These are phyloP conservation scores for Stichodactyla helianthus DNA, from an alignment of 64 coral and sea anemone species.

Conservation along the genomic window DNA sequence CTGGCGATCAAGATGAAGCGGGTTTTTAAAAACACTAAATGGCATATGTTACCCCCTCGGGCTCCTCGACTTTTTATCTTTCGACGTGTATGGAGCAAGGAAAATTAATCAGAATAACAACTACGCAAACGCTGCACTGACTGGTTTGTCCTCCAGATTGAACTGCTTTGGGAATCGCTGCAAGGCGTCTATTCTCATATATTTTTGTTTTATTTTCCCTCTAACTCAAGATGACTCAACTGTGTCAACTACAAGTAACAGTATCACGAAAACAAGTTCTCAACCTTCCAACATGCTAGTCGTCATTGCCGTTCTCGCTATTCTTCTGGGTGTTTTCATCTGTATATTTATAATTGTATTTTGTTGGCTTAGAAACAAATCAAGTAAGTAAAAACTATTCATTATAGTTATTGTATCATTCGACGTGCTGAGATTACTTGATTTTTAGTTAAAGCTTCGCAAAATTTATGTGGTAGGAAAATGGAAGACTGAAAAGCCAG, in stretches of 20 bases:
- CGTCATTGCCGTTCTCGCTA: not conserved
- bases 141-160: too few relatives aligned
- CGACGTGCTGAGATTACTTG: not conserved
- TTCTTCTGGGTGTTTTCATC: not conserved
- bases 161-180: too few relatives aligned
- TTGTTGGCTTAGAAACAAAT: slow-evolving; percentile 7
- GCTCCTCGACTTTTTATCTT: too few relatives aligned
- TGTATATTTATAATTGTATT: not conserved
- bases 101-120: too few relatives aligned
- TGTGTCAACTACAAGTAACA: not conserved
- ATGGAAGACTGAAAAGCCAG: too few relatives aligned
- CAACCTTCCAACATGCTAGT: not conserved
- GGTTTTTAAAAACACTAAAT: too few relatives aligned
- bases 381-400: not conserved
- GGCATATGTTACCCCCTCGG: too few relatives aligned
- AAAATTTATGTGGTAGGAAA: not conserved
- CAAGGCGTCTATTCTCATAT: too few relatives aligned
- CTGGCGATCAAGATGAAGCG: too few relatives aligned
- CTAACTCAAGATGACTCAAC: not conserved
- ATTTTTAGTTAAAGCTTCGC: not conserved
- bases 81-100: too few relatives aligned
- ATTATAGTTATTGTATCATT: not conserved
- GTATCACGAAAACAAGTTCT: not conserved
- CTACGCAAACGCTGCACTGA: too few relatives aligned
- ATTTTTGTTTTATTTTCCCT: not conserved